Evolutionary conservation across 2,113 vertebrate genomes (phyloP), one percentile per base, ranked within the genome.

Genomic region (Siniperca knerii): DNA sequence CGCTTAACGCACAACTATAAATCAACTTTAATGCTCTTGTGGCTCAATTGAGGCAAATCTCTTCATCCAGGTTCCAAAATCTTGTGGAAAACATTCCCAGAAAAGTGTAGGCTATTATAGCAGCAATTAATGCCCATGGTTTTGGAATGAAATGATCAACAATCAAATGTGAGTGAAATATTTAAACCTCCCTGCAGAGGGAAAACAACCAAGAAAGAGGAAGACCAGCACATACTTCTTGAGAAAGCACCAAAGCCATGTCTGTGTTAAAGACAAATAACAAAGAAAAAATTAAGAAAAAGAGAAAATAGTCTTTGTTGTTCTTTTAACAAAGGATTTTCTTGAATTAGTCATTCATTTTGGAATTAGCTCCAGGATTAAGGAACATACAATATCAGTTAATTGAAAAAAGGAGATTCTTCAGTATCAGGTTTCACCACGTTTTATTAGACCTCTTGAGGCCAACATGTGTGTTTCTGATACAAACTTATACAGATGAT

Each of bases 391-490:
- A 15, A 50, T 42, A 12, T 79, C 72, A 25, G 61, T 55, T 65
- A 33, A 67, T 76, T 60, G 40, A 42, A 62, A 64, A 77, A 48
- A 67, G 18, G 8, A 72, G 75, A 75, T 25, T 83, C 37, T 44
- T 74, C 54, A 74, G n/a, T 58, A 29, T 87, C 52, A 48, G 20
- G 18, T 87, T 86, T 72, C 75, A 37, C 21, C 54, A 42, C 52
- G 29, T 85, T 85, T 89, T 79, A 77, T 73, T 73, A 20, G 60
- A 58, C 44, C 35, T 67, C 76, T 57, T 16, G 76, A 83, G 76
- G 79, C 52, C 66, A 10, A 57, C 66, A 21, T 75, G 21, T 66
- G 33, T 61, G 68, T 83, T 77, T 86, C 79, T 69, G 82, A 75
- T 57, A 16, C 44, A 58, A 25, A 65, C 61, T 44, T 54, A 37